Evolutionary conservation across 1,140 invertebrate genomes (phyloP).

Genomic region (Tachypleus tridentatus): DNA sequence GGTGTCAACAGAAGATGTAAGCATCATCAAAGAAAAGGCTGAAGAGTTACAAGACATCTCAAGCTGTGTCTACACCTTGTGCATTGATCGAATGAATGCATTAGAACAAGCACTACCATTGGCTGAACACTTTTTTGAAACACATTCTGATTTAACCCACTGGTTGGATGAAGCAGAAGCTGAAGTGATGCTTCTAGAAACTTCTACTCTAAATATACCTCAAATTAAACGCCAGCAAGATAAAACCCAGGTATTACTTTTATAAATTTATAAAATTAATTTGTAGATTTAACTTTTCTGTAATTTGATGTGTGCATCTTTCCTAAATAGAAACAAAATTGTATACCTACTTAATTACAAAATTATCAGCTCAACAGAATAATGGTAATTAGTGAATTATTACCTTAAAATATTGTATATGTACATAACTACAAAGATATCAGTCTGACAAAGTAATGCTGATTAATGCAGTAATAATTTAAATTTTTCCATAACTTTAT

Average conservation of each 20-base stretch:
- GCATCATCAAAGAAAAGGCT: slow-evolving; percentile 74
- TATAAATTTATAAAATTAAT: neutral
- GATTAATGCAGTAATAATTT: too few species aligned
- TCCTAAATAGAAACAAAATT: neutral
- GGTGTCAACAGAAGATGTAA: slow-evolving; percentile 75
- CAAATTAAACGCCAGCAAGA: slow-evolving; percentile 90
- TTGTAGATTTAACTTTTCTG: neutral
- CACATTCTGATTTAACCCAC: slow-evolving; percentile 68
- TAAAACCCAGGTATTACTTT: slow-evolving; percentile 54
- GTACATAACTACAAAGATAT: too few species aligned
- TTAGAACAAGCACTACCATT: slow-evolving; percentile 86
- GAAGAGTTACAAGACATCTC: slow-evolving; percentile 81
- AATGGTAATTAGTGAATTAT: too few species aligned
- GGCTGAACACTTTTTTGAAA: slow-evolving; percentile 87
- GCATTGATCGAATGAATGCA: slow-evolving; percentile 67
- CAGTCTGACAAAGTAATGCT: too few species aligned
- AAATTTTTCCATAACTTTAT: too few species aligned
- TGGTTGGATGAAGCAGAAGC: slow-evolving; percentile 92
- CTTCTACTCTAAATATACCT: slow-evolving; percentile 79
- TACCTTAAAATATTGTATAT: too few species aligned
- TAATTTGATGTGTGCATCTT: neutral
- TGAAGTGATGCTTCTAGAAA: slow-evolving; percentile 77
- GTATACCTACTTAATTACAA: too few species aligned
- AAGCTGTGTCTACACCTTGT: slow-evolving; percentile 74
- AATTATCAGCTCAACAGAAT: too few species aligned